Evolutionary conservation across 2,888 invertebrate genomes (phyloP).

Genomic region (Mayetiola destructor): DNA sequence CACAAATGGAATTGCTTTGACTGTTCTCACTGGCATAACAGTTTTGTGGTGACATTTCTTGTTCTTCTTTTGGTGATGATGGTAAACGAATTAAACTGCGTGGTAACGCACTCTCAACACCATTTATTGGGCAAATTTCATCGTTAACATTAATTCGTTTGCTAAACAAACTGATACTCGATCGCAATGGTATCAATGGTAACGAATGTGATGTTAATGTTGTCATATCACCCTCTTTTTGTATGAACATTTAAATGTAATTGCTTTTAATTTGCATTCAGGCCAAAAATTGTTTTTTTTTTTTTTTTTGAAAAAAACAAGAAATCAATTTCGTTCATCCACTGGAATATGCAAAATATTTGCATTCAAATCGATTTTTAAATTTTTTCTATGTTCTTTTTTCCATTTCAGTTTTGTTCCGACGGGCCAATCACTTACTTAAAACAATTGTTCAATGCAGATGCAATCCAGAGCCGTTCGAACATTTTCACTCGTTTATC

Average conservation of each 20-base stretch:
- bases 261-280: not conserved
- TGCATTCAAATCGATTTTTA: no score
- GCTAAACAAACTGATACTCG: not conserved
- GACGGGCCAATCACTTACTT: no score
- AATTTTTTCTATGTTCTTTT: no score
- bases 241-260: conserved; percentile 2
- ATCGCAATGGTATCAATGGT: conserved; percentile 17
- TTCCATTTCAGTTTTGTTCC: no score
- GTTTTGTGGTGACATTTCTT: conserved; percentile 10
- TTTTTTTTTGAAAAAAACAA: no score
- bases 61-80: conserved; percentile 5
- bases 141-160: not conserved
- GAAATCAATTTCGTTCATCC: no score
- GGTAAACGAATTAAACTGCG: conserved; percentile 7
- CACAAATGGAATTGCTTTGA: conserved; percentile 13
- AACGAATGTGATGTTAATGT: conserved; percentile 21
- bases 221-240: conserved; percentile 13
- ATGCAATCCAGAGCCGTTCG: no score
- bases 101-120: conserved; percentile 1
- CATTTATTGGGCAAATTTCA: not conserved
- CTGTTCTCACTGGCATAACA: conserved; percentile 13
- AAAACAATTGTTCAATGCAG: no score
- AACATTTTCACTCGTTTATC: no score
- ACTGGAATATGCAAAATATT: no score
- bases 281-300: no score